These are phyloP conservation scores for Ostrea edulis DNA, from an alignment of 1,140 invertebrate species.

Conservation along the genomic window DNA sequence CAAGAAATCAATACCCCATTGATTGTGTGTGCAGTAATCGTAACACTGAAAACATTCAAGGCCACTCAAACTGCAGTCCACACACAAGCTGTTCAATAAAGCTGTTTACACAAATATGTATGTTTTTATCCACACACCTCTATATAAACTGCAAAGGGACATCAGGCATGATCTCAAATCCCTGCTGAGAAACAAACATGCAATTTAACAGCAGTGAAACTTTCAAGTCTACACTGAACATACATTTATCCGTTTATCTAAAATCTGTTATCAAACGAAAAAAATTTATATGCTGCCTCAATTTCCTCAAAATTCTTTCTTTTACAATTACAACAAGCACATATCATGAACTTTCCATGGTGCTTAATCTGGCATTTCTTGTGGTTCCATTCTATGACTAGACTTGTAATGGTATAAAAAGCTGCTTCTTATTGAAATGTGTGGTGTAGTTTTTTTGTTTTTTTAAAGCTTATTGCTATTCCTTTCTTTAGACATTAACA, in stretches of 20 bases:
- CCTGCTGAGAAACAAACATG: conserved; percentile 10
- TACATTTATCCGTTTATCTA: not conserved
- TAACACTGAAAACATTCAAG: conserved; percentile 26
- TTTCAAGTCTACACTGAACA: conserved; percentile 7
- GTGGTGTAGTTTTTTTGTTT: no score
- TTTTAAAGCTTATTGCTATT: no score
- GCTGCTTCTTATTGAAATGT: no score
- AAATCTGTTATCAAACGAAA: not conserved
- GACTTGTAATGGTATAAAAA: no score
- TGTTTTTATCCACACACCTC: not conserved
- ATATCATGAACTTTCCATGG: not conserved
- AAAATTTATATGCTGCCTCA: not conserved
- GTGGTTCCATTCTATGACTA: not conserved
- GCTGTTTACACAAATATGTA: conserved; percentile 19
- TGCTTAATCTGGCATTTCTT: not conserved
- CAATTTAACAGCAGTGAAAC: conserved; percentile 13
- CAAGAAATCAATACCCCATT: conserved; percentile 23
- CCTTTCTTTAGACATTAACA: no score
- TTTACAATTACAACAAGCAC: not conserved
- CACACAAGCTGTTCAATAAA: conserved; percentile 17
- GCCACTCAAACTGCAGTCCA: conserved; percentile 8
- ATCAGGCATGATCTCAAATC: not conserved
- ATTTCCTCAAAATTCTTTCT: not conserved
- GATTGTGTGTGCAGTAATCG: conserved; percentile 34
- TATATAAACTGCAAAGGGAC: conserved; percentile 24